Evolutionary conservation across 2,888 invertebrate genomes (phyloP).

Genomic region (Perizoma affinitatum): DNA sequence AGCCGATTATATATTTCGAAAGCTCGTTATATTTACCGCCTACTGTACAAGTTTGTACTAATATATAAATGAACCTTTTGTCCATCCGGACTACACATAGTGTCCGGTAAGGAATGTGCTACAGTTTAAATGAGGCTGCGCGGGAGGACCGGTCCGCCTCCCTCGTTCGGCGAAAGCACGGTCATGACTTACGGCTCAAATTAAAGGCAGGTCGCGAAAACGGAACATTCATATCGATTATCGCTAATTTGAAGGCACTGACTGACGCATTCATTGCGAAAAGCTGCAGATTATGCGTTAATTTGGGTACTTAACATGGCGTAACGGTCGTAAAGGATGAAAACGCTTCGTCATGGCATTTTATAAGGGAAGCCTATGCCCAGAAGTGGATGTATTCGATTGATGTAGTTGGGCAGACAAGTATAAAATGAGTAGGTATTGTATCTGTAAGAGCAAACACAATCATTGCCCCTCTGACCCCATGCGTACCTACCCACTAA

Average conservation of each 20-base stretch:
- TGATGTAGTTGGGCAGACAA: too few species aligned
- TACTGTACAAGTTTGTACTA: too few species aligned
- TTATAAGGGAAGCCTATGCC: too few species aligned
- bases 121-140: constrained; percentile 84
- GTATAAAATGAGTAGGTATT: constrained; percentile 2
- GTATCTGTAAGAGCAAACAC: neutral
- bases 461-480: constrained; percentile 22
- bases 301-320: constrained; percentile 18
- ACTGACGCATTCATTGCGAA: too few species aligned
- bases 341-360: too few species aligned
- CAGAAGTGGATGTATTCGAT: too few species aligned
- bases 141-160: constrained; percentile 78
- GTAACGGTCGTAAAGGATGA: too few species aligned
- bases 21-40: too few species aligned
- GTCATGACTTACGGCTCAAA: constrained; percentile 79
- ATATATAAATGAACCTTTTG: too few species aligned
- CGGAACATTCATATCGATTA: constrained; percentile 48
- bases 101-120: constrained; percentile 76
- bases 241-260: constrained; percentile 48
- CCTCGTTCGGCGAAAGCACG: constrained; percentile 78
- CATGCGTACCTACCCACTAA: constrained; percentile 6
- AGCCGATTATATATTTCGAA: too few species aligned
- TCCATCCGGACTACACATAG: constrained; percentile 59
- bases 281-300: constrained; percentile 28
- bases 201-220: constrained; percentile 57